Evolutionary conservation across 2,113 vertebrate species (phyloP), one percentile per base, ranked within the genome.

Genomic region (Caretta caretta): DNA sequence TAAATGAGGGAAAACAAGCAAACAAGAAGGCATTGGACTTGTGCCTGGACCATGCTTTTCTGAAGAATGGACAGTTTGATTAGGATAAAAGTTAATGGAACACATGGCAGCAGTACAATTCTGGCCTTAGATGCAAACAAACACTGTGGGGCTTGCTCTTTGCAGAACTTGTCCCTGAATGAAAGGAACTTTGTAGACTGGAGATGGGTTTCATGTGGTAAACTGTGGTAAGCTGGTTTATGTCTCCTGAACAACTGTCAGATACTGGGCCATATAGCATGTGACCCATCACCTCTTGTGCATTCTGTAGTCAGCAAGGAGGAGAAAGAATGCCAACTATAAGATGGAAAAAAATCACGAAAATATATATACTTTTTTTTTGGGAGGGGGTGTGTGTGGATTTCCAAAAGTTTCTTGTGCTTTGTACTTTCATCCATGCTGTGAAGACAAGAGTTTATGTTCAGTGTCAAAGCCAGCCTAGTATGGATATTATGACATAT

Each of bases 241-340:
- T 97, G 93, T 98, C 96, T 90, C 86, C 94, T 88, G 95, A 97
- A 86, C 57, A 93, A 96, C 93, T 94, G 96, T 96, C 94, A 96
- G 96, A 95, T 62, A 92, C 27, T 3, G 80, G 91, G 81, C 92
- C 89, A 86, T 93, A 84, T 88, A 93, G 93, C 94, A 96, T 96
- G 96, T 97, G 96, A 94, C 92, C 96, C 95, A 97, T 97, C 97
- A 97, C 97, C 94, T 96, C 93, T 93, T 92, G 88, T 92, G 76
- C 85, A 79, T 95, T 96, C 93, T 92, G 92, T 31, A 96, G 95
- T 93, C 95, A 96, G 87, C 88, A 97, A 97, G 86, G 88, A 86
- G 59, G 94, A 94, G 85, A 59, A 75, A 94, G 82, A 50, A 95
- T 31, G 90, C 89, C 92, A 97, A 93, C 89, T 95, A 97, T 89